A percentile compares a stretch with the other conserved stretches of the same genome.
phyloP scores from a whole-genome alignment of 2,113 vertebrate genomes.

The Natator depressus region DNA sequence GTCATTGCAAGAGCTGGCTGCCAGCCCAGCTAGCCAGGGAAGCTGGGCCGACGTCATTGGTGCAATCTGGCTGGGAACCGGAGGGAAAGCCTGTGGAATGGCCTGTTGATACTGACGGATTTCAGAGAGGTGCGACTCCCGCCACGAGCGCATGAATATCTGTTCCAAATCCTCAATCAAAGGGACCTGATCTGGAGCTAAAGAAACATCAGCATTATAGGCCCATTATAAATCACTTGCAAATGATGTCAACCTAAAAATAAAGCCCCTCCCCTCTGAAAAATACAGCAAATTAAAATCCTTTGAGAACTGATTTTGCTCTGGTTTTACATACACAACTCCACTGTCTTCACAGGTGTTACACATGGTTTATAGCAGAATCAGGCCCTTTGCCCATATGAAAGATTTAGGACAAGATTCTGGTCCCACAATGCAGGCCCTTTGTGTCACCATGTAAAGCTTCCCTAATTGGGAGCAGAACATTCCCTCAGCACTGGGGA shows the following conservation, averaged over 20 bases:
- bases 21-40: conserved; percentile 94
- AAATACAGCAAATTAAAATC: not conserved
- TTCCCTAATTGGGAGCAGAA: not conserved
- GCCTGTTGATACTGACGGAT: conserved; percentile 92
- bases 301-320: not conserved
- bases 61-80: conserved; percentile 73
- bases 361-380: not conserved
- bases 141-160: conserved; percentile 96
- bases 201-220: not conserved
- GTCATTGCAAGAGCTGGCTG: conserved; percentile 92
- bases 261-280: not conserved
- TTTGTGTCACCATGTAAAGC: not conserved
- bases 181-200: conserved; percentile 93
- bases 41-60: conserved; percentile 90
- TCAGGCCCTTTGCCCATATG: not conserved
- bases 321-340: not conserved
- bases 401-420: not conserved
- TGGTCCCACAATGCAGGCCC: not conserved
- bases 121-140: conserved; percentile 92
- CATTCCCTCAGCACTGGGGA: not conserved
- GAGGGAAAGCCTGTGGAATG: conserved; percentile 75
- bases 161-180: conserved; percentile 96
- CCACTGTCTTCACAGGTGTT: not conserved
- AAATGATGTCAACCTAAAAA: not conserved
- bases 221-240: not conserved